Conservation (phyloP, 2,113 vertebrate species). For the Nanger granti region DNA sequence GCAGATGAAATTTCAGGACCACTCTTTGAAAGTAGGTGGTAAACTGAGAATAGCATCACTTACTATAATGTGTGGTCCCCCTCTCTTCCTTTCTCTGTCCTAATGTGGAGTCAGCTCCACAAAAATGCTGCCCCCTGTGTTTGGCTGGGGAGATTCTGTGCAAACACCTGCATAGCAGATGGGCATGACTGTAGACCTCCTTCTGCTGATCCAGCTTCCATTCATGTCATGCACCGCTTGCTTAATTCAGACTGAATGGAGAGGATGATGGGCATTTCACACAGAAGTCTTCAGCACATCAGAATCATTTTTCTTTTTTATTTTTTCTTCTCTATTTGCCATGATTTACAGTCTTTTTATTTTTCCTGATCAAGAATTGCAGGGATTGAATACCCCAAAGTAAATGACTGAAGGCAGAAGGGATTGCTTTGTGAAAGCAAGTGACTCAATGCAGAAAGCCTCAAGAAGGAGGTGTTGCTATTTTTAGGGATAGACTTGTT, state of each 20-base stretch:
- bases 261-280: slow-evolving; percentile 26
- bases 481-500: not conserved
- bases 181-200: not conserved
- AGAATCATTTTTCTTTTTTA: not conserved
- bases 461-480: not conserved
- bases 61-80: slow-evolving; percentile 35
- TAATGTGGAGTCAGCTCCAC: not conserved
- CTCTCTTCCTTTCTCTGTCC: not conserved
- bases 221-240: not conserved
- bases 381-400: not conserved
- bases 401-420: not conserved
- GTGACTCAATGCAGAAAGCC: not conserved
- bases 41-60: not conserved
- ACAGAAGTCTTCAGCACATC: not conserved
- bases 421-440: not conserved
- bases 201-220: not conserved
- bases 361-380: not conserved
- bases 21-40: not conserved
- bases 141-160: not conserved
- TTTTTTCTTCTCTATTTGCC: not conserved
- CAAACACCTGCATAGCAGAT: slow-evolving; percentile 58
- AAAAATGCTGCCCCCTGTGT: not conserved
- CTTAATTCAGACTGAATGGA: slow-evolving; percentile 19
- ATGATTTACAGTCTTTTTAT: slow-evolving; percentile 29
- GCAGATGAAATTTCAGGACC: not conserved